Evolutionary conservation across 2,888 invertebrate genomes (phyloP), one percentile per base, ranked within the genome.

Genomic region (Eustalomyia histrio): DNA sequence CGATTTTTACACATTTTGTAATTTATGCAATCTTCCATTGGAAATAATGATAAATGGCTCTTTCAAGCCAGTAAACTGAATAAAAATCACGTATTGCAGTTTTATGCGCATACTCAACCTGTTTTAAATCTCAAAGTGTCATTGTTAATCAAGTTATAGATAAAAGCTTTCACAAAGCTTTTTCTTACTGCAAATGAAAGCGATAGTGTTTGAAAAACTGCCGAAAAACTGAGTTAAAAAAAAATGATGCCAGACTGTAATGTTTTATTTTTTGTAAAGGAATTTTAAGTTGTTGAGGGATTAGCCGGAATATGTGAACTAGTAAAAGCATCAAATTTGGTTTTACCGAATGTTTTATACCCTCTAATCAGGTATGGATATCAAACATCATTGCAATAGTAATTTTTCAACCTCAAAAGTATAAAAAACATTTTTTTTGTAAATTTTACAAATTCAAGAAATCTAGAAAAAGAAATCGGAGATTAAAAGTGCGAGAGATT

Each of bases 31-130:
- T 65, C 33, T 72, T 71, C 21, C 43, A 53, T n/a, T 16, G 24
- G 35, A 64, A 53, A 57, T 52, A 17, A 52, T 64, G 33, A 64
- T 58, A 71, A 16, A 71, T n/a, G 72, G 65, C 50, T n/a, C n/a
- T n/a, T n/a, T n/a, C n/a, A n/a, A n/a, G 33, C 21, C 58, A 57
- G 73, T 76, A n/a, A 64, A 69, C 53, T 16, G 47, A 47, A 33
- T 47, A 67, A 76, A 76, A 76, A 74, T 81, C 80, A 81, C 80
- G 80, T 81, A 80, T n/a, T 57, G 69, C 55, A 52, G 52, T 57
- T 50, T 69, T 73, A 64, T 55, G 76, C 73, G 69, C 76, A 76
- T 71, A 69, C 73, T 33, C 47, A 65, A 50, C 29, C 39, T 60
- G 53, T 65, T 65, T 17, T 18, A 24, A 39, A 39, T 14, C 52